Conservation (phyloP, 2,113 vertebrate genomes). For the Elephantulus edwardii region DNA sequence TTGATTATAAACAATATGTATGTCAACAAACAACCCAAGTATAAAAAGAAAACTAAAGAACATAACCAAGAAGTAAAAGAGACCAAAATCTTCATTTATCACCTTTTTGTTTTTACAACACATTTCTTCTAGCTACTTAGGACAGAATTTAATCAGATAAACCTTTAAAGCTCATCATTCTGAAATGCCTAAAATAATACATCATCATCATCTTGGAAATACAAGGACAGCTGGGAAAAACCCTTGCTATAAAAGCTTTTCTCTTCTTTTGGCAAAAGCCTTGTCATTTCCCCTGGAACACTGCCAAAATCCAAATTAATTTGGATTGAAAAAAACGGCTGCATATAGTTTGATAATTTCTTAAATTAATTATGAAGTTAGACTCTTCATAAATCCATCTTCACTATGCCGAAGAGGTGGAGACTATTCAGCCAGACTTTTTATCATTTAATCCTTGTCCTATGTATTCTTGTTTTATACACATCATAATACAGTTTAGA, state of each 20-base stretch:
- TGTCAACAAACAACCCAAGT: background rate
- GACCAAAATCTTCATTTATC: background rate
- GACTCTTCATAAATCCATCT: conserved; percentile 29
- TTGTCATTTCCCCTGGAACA: background rate
- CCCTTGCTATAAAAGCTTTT: background rate
- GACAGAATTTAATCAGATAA: background rate
- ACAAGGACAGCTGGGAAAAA: conserved; percentile 14
- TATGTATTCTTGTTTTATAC: background rate
- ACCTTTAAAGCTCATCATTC: background rate
- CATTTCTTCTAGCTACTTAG: conserved; percentile 1
- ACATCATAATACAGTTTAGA: background rate
- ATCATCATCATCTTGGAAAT: conserved; percentile 11
- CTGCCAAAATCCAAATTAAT: background rate
- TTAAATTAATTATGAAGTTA: conserved; percentile 39
- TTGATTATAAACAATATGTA: background rate
- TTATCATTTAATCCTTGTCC: background rate
- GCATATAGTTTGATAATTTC: conserved; percentile 7
- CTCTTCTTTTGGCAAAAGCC: background rate
- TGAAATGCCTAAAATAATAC: background rate
- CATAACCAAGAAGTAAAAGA: background rate
- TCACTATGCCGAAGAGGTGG: background rate
- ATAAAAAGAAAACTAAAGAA: background rate
- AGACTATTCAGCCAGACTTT: background rate
- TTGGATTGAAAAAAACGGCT: background rate
- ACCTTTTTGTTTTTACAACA: background rate